phyloP scores from a whole-genome alignment of 30 jellyfish, hydroid and myxozoan genomes.

The Pelagia noctiluca region DNA sequence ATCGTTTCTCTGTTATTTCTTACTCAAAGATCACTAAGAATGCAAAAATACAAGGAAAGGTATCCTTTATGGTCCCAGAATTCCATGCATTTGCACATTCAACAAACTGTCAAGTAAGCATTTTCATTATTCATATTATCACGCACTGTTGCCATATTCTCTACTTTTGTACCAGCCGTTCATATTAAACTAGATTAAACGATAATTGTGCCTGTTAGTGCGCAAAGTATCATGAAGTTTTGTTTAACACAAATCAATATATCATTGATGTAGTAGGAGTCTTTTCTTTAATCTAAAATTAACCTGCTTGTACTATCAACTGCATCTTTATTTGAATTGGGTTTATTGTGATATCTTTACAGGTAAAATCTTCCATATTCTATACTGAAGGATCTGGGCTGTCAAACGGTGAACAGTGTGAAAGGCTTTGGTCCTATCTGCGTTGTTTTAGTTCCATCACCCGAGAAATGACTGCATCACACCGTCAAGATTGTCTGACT shows the following conservation, averaged over 20 bases:
- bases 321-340: not conserved
- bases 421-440: constrained; percentile 26
- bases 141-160: too few relatives aligned
- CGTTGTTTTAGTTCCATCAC: constrained; percentile 14
- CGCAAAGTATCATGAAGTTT: too few relatives aligned
- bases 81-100: constrained; percentile 44
- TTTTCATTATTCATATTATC: too few relatives aligned
- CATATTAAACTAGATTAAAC: too few relatives aligned
- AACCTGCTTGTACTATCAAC: not conserved
- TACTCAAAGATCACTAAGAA: constrained; percentile 16
- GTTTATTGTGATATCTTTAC: not conserved
- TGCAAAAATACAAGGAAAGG: constrained; percentile 15
- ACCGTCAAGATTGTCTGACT: not conserved
- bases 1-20: not conserved
- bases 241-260: too few relatives aligned
- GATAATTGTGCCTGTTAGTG: too few relatives aligned
- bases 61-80: constrained; percentile 38
- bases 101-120: not conserved
- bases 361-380: constrained; percentile 24
- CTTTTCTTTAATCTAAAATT: too few relatives aligned
- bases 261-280: too few relatives aligned
- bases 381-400: constrained; percentile 23
- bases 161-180: too few relatives aligned
- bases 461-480: constrained; percentile 1
- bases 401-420: constrained; percentile 20